A percentile compares a stretch with the other conserved stretches of the same genome.
Conservation (phyloP, 2,888 invertebrate genomes). For the Chaetogeoica ovagalla region DNA sequence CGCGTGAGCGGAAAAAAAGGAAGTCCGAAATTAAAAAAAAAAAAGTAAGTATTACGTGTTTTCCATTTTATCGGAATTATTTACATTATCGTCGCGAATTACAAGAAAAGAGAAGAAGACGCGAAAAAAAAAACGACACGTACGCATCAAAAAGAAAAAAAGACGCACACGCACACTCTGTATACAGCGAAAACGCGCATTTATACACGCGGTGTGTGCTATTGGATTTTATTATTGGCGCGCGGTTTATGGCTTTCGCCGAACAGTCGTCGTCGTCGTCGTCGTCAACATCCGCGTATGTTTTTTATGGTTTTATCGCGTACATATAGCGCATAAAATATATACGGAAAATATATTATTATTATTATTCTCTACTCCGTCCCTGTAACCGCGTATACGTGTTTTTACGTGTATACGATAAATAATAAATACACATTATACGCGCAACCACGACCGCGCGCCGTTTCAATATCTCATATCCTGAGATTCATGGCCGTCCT, state of each 20-base stretch:
- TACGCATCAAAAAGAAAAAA: background rate
- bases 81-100: background rate
- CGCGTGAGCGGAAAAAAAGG: background rate
- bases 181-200: too few species aligned
- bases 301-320: constrained; percentile 21
- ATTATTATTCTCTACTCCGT: background rate
- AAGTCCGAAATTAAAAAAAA: background rate
- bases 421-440: background rate
- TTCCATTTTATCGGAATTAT: background rate
- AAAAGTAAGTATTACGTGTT: background rate
- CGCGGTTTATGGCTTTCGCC: constrained; percentile 9
- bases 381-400: background rate
- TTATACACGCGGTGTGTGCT: background rate
- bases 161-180: background rate
- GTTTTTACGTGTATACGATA: constrained; percentile 10
- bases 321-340: background rate
- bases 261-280: background rate
- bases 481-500: too few species aligned
- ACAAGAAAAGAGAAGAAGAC: background rate
- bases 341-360: background rate
- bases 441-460: too few species aligned
- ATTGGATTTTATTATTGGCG: constrained; percentile 31
- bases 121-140: background rate
- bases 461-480: too few species aligned
- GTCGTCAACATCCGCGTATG: constrained; percentile 1